Conservation (phyloP, 2,797 vertebrate species). For the Siniperca undulata region DNA sequence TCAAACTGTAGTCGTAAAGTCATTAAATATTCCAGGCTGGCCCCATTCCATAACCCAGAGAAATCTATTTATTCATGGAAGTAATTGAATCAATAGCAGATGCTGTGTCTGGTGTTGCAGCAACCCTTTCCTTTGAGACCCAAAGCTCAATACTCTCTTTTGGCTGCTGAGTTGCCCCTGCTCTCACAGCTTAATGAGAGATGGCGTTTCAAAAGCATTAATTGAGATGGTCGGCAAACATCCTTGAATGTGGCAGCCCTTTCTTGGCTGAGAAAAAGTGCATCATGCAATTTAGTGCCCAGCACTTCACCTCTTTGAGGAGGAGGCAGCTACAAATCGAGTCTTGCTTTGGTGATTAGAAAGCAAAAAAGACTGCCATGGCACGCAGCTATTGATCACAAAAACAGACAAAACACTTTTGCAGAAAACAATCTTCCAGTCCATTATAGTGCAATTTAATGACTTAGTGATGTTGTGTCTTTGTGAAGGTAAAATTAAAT, state of each 20-base stretch:
- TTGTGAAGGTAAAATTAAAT: constrained; percentile 5
- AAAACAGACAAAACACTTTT: constrained; percentile 13
- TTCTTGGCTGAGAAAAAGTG: constrained; percentile 67
- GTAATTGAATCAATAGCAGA: constrained; percentile 72
- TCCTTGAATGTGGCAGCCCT: constrained; percentile 64
- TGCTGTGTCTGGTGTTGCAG: constrained; percentile 61
- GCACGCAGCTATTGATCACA: constrained; percentile 12
- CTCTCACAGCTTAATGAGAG: constrained; percentile 78
- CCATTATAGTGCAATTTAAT: background rate
- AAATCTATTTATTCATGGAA: constrained; percentile 66
- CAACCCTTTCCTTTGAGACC: constrained; percentile 64
- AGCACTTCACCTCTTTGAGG: constrained; percentile 58
- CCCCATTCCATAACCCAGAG: constrained; percentile 43
- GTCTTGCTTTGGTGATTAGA: constrained; percentile 62
- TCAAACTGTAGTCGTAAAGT: constrained; percentile 26
- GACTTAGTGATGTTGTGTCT: constrained; percentile 3
- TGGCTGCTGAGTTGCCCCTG: constrained; percentile 56
- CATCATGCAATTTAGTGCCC: constrained; percentile 66
- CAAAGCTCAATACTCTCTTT: constrained; percentile 59
- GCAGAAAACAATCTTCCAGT: constrained; percentile 7
- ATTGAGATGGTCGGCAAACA: constrained; percentile 75
- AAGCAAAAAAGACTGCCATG: constrained; percentile 10
- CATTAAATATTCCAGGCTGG: constrained; percentile 40
- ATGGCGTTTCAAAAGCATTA: constrained; percentile 83
- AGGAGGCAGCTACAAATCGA: constrained; percentile 60